Conservation (phyloP, 2,113 vertebrate genomes). For the Albula glossodonta region DNA sequence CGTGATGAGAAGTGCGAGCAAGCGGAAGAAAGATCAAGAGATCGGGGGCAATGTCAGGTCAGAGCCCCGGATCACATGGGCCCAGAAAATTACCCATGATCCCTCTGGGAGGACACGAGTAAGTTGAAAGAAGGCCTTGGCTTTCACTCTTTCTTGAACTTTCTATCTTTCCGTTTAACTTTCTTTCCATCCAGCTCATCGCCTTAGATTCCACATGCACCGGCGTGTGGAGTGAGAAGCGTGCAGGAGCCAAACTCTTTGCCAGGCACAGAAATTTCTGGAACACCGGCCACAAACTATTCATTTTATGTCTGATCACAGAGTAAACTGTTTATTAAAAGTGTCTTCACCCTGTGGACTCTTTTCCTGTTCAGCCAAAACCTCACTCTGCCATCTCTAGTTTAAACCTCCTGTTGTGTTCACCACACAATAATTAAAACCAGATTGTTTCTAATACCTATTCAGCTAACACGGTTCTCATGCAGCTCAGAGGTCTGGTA, state of each 20-base stretch:
- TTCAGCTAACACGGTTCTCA: too few relatives aligned
- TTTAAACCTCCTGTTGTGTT: too few relatives aligned
- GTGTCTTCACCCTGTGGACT: background rate
- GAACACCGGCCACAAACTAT: background rate
- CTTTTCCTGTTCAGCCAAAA: background rate
- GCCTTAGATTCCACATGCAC: background rate
- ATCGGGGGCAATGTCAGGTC: too few relatives aligned
- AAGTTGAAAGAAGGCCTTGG: background rate
- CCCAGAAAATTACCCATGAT: background rate
- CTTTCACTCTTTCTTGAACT: background rate
- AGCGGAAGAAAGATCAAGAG: background rate
- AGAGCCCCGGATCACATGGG: too few relatives aligned
- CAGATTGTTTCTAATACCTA: too few relatives aligned
- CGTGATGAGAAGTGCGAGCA: background rate
- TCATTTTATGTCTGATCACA: background rate
- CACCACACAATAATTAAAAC: too few relatives aligned
- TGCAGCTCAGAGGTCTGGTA: too few relatives aligned
- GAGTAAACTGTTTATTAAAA: background rate
- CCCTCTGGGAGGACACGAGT: background rate
- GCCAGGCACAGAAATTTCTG: background rate
- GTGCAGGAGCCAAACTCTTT: background rate
- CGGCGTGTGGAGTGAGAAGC: background rate
- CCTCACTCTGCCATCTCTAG: too few relatives aligned
- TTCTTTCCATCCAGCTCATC: background rate
- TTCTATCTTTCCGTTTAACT: background rate